Evolutionary conservation across 2,888 invertebrate species (phyloP).

Genomic region (Teleogryllus oceanicus): DNA sequence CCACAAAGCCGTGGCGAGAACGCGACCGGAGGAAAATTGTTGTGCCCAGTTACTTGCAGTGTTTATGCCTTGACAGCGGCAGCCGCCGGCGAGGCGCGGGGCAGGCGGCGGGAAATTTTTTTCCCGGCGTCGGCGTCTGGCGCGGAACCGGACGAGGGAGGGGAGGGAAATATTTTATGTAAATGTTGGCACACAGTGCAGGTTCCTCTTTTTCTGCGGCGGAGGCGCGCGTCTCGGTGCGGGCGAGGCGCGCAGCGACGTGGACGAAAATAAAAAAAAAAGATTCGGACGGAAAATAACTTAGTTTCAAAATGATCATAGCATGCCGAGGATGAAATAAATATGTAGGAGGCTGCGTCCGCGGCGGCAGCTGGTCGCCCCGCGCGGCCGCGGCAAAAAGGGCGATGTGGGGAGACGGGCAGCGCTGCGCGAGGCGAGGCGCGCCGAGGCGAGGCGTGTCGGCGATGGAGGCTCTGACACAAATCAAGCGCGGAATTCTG

Average conservation of each 20-base stretch:
- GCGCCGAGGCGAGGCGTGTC: not conserved
- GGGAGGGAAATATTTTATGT: constrained; percentile 9
- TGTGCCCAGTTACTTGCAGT: constrained; percentile 18
- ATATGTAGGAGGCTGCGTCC: constrained; percentile 1
- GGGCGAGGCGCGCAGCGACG: not conserved
- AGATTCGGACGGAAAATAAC: constrained; percentile 9
- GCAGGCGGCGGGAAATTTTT: not conserved
- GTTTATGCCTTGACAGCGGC: constrained; percentile 18
- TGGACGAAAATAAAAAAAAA: not conserved
- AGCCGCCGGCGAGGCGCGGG: not conserved
- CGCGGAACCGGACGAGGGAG: not conserved
- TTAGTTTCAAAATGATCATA: constrained; percentile 18
- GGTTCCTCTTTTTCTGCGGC: constrained; percentile 3
- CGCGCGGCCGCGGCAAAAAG: not conserved
- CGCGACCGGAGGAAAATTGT: not conserved
- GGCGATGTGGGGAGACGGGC: not conserved
- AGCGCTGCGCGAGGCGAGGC: not conserved
- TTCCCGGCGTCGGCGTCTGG: not conserved
- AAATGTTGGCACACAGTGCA: constrained; percentile 3
- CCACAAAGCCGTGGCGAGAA: not conserved
- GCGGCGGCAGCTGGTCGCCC: not conserved
- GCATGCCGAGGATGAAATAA: constrained; percentile 9
- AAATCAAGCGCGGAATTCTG: constrained; percentile 18
- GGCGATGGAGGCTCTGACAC: constrained; percentile 8
- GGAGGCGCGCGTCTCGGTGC: not conserved